Conservation (phyloP, 2,797 vertebrate species). For the Parauchenoglanis ngamensis region DNA sequence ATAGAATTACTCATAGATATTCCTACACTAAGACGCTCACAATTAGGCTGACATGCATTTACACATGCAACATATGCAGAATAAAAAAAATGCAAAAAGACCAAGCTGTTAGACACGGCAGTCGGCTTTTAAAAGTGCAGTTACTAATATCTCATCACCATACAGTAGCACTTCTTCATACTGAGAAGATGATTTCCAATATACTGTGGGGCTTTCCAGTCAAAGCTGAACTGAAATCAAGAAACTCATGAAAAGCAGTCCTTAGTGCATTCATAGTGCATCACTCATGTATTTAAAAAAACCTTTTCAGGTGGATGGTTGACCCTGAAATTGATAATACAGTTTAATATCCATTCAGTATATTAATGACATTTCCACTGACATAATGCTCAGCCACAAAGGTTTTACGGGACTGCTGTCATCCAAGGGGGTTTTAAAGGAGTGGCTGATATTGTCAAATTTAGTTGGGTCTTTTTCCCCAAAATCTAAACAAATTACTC, state of each 20-base stretch:
- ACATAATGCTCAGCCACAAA: background rate
- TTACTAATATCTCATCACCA: background rate
- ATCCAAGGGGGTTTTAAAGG: background rate
- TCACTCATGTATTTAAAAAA: conserved; percentile 6
- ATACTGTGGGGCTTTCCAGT: background rate
- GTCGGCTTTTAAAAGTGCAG: background rate
- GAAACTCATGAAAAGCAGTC: background rate
- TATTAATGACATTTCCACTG: background rate
- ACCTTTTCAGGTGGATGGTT: background rate
- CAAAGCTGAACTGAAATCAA: conserved; percentile 30
- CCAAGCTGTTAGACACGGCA: background rate
- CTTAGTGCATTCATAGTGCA: background rate
- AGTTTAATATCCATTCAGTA: background rate
- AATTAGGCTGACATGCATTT: conserved; percentile 42
- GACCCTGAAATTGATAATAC: background rate
- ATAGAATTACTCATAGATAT: conserved; percentile 71
- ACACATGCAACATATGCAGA: conserved; percentile 20
- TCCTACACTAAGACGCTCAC: conserved; percentile 43
- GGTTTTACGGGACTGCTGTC: background rate
- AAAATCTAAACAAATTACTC: background rate
- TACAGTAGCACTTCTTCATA: conserved; percentile 5
- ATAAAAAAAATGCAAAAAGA: conserved; percentile 22
- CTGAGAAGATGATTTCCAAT: background rate
- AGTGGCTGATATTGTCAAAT: background rate
- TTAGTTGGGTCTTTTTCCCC: background rate